Evolutionary conservation across 2,113 vertebrate species (phyloP), one percentile per base, ranked within the genome.

Genomic region (Nettapus auritus): DNA sequence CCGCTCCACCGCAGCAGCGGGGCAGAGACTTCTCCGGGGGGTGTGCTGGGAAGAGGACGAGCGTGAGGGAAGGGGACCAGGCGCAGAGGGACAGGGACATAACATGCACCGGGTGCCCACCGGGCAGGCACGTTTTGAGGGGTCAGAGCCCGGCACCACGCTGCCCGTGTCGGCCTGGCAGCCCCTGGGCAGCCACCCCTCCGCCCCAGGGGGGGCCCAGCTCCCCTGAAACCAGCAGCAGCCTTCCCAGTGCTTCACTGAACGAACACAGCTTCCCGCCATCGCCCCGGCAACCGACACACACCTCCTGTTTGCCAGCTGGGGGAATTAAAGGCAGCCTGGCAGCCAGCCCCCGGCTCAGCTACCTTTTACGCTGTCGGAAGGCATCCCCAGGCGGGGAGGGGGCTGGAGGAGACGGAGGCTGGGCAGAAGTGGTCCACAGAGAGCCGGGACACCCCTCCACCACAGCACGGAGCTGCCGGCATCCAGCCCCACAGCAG

Each of bases 261-360:
- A 96, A 95, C 94, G 75, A 94, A 94, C 90, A 95, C 90, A 93
- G 89, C 95, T 97, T 94, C 94, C 89, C 66, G 20, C 82, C 92
- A 96, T 96, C 79, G 95, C 94, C 92, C 85, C 81, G 94, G 96
- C 92, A 97, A 96, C 94, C 82, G 60, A 94, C 93, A 93, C 84
- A 96, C 86, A 68, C 96, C 93, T 97, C 93, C 95, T 97, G 95
- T 93, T 96, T 97, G 95, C 93, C 95, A 96, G 93, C 95, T 96
- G 94, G 90, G 90, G 90, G 94, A 96, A 96, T 97, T 96, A 96
- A 95, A 95, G 86, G 92, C 73, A 94, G 92, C 86, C 92, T 92
- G 93, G 92, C 91, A 95, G 85, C 85, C 93, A 81, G 92, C 64
- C 83, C 86, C 67, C 26, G 1, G 74, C 82, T 96, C 68, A 50